These are phyloP conservation scores for Eilema sororculum DNA, from an alignment of 2,888 invertebrate genomes.

Conservation along the genomic window DNA sequence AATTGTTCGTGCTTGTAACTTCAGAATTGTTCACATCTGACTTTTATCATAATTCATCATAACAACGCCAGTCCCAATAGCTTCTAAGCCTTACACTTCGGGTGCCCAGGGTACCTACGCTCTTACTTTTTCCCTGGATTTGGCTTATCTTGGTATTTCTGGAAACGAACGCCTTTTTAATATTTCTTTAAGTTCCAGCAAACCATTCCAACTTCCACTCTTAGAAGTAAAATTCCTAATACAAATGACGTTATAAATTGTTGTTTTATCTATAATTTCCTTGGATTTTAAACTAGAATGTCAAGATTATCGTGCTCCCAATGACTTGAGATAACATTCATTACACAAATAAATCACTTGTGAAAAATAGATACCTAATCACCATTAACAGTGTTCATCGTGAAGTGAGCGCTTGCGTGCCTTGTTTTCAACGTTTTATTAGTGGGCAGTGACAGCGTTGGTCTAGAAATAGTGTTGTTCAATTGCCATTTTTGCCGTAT, in stretches of 20 bases:
- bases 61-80: neutral
- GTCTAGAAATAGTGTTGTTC: slow-evolving; percentile 47
- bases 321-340: slow-evolving; percentile 37
- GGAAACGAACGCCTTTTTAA: neutral
- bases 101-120: neutral
- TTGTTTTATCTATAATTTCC: slow-evolving; percentile 25
- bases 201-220: too few relatives aligned
- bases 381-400: slow-evolving; percentile 34
- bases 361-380: slow-evolving; percentile 35
- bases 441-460: slow-evolving; percentile 13
- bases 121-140: neutral
- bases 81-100: neutral
- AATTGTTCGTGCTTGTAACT: neutral
- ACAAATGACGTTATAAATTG: neutral
- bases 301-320: slow-evolving; percentile 27
- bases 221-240: too few relatives aligned
- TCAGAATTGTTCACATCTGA: neutral
- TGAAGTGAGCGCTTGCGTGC: slow-evolving; percentile 25
- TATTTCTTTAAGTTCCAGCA: too few relatives aligned
- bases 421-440: slow-evolving; percentile 19
- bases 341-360: slow-evolving; percentile 46
- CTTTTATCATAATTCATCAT: neutral
- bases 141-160: neutral
- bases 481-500: slow-evolving; percentile 45
- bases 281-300: slow-evolving; percentile 17